These are phyloP conservation scores for Acridotheres tristis DNA, from an alignment of 2,797 vertebrate genomes.

Conservation along the genomic window DNA sequence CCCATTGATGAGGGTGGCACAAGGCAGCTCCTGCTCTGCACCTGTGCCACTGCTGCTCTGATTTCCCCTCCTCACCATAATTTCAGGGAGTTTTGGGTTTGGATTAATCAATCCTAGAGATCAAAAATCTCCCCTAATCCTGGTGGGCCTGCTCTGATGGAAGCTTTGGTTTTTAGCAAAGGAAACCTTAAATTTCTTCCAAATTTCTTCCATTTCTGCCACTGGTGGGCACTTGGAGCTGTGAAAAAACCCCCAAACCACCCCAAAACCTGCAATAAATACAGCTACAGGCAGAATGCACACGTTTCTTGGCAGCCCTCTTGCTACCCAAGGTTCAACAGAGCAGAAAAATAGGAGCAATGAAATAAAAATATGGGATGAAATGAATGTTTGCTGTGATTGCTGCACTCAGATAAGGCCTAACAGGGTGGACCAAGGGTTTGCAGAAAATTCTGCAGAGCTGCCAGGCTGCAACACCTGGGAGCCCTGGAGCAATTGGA, in stretches of 20 bases:
- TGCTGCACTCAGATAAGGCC: neutral
- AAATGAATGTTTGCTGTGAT: neutral
- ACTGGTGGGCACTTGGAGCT: neutral
- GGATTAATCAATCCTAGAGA: neutral
- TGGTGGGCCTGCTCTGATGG: fast-evolving
- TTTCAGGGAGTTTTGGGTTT: neutral
- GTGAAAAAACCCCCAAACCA: neutral
- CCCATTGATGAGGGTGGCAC: neutral
- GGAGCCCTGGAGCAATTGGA: neutral
- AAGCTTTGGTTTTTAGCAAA: neutral
- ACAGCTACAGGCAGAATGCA: neutral
- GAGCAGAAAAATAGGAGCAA: neutral
- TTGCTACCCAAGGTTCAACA: neutral
- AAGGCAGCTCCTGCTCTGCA: neutral
- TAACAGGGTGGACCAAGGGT: neutral
- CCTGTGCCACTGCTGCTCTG: neutral
- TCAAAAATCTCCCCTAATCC: neutral
- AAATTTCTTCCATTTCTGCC: neutral
- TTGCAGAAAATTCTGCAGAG: neutral
- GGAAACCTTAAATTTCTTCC: neutral
- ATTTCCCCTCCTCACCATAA: neutral
- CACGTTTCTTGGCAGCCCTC: neutral
- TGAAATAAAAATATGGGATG: neutral
- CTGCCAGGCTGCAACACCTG: neutral
- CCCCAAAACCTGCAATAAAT: neutral